Percentiles rank a stretch among this genome's conserved stretches.
phyloP scores from a whole-genome alignment of 2,797 vertebrate genomes.

The Chaetodon trifasciatus region DNA sequence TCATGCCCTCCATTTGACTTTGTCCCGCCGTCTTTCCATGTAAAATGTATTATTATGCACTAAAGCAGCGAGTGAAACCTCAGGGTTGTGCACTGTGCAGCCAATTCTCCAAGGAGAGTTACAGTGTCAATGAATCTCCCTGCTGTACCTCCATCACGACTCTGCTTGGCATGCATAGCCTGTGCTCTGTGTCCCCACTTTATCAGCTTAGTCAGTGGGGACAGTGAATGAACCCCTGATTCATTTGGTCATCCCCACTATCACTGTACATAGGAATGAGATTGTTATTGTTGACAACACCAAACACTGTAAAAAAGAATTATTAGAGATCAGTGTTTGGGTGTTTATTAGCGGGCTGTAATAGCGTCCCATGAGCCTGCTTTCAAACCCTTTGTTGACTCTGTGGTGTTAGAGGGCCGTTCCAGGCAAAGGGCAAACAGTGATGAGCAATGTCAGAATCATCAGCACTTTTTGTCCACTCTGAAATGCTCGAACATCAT shows the following conservation, averaged over 20 bases:
- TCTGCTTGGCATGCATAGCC: slow-evolving; percentile 45
- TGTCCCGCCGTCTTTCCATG: slow-evolving; percentile 1
- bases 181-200: slow-evolving; percentile 3
- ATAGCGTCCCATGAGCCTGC: slow-evolving; percentile 22
- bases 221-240: slow-evolving; percentile 9
- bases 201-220: slow-evolving; percentile 38
- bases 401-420: background rate
- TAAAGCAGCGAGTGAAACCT: slow-evolving; percentile 17
- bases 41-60: slow-evolving; percentile 7
- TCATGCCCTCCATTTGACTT: background rate
- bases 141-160: slow-evolving; percentile 14
- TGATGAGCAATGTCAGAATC: slow-evolving; percentile 9
- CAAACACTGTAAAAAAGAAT: background rate
- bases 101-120: slow-evolving; percentile 7
- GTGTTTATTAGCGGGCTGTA: slow-evolving; percentile 36
- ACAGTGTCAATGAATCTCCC: slow-evolving; percentile 27
- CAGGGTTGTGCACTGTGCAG: slow-evolving; percentile 3
- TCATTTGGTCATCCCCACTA: slow-evolving; percentile 4
- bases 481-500: slow-evolving; percentile 32
- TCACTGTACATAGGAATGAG: background rate
- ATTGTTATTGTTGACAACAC: slow-evolving; percentile 7
- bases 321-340: slow-evolving; percentile 14
- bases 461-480: slow-evolving; percentile 51
- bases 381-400: background rate
- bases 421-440: slow-evolving; percentile 11